These are phyloP conservation scores for Prochilodus magdalenae DNA, from an alignment of 2,113 vertebrate species.

Conservation along the genomic window DNA sequence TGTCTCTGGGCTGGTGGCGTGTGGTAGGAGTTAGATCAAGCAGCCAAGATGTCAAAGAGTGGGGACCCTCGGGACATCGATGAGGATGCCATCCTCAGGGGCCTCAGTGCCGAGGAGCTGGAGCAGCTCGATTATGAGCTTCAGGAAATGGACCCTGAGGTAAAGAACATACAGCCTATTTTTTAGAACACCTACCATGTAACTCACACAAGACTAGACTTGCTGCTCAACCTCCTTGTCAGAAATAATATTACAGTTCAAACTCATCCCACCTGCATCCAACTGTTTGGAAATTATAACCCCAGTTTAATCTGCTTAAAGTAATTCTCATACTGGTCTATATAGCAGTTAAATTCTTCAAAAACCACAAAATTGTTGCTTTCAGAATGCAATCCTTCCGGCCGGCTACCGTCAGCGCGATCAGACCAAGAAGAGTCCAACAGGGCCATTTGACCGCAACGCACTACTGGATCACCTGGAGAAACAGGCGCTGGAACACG, in stretches of 20 bases:
- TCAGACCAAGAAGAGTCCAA: constrained; percentile 92
- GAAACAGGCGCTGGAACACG: constrained; percentile 84
- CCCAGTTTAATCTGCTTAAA: not conserved
- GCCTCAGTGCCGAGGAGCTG: constrained; percentile 87
- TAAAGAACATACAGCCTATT: constrained; percentile 57
- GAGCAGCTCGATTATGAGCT: constrained; percentile 88
- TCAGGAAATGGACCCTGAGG: constrained; percentile 96
- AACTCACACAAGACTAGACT: not conserved
- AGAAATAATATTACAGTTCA: not conserved
- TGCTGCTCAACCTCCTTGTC: not conserved
- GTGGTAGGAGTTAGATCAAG: constrained; percentile 56
- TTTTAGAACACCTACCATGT: not conserved
- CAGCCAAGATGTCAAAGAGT: constrained; percentile 74
- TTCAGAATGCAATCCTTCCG: constrained; percentile 91
- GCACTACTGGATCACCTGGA: constrained; percentile 91
- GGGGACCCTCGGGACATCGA: constrained; percentile 91
- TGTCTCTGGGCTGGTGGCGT: constrained; percentile 58
- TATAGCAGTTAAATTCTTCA: not conserved
- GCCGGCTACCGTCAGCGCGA: constrained; percentile 89
- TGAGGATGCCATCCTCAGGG: constrained; percentile 92
- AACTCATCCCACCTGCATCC: no score
- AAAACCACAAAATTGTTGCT: not conserved
- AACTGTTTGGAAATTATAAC: not conserved
- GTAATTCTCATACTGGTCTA: not conserved
- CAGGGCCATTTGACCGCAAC: constrained; percentile 84